These are phyloP conservation scores for Eleutherodactylus coqui DNA, from an alignment of 2,797 vertebrate genomes.

Conservation along the genomic window DNA sequence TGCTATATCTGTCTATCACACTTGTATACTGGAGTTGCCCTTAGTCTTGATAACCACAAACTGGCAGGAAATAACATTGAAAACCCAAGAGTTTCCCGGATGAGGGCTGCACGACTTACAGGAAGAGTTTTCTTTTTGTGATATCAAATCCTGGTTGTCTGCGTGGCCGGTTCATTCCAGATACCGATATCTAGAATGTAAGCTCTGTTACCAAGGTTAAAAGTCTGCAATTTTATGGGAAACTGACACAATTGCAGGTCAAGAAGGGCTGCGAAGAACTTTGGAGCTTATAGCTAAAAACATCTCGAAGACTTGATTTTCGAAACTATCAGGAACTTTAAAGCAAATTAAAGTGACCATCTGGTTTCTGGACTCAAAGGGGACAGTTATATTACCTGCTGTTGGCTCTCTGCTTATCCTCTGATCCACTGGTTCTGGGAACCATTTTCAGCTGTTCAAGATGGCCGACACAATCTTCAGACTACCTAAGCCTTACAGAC, in stretches of 20 bases:
- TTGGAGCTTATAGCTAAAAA: background rate
- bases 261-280: background rate
- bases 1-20: constrained; percentile 4
- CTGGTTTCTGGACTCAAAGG: too few relatives aligned
- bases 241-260: background rate
- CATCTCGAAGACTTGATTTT: background rate
- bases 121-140: constrained; percentile 18
- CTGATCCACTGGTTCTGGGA: too few relatives aligned
- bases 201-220: background rate
- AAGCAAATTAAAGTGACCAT: too few relatives aligned
- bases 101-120: constrained; percentile 16
- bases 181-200: background rate
- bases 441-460: too few relatives aligned
- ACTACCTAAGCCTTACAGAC: too few relatives aligned
- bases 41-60: constrained; percentile 9
- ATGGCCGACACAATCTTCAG: too few relatives aligned
- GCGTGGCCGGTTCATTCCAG: background rate
- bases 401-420: too few relatives aligned
- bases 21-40: background rate
- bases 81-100: constrained; percentile 16
- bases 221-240: background rate
- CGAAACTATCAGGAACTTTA: too few relatives aligned
- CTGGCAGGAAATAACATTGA: constrained; percentile 20
- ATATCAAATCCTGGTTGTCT: constrained; percentile 28
- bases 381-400: too few relatives aligned